Base-by-base conservation (phyloP, 2,113 vertebrate genomes). In the Pipa parva region DNA sequence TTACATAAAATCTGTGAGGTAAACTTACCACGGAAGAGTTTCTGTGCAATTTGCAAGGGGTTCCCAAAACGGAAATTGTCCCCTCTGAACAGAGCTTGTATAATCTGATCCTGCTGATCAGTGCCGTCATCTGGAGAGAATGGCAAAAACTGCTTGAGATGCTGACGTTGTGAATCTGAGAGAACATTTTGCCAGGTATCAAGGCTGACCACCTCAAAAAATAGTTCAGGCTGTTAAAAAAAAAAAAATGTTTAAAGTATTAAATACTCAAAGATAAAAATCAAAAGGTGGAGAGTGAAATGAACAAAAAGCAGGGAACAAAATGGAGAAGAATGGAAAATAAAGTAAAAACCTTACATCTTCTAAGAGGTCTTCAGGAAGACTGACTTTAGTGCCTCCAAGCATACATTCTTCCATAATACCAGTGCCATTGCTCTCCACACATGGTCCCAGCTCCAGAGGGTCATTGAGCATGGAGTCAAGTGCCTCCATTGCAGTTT, bases 381-480 rank as follows among this genome's bases (percentile, higher is more conserved):
- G 86, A 15, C 87, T 93, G 13, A 98, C 91, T 26, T 89, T 86
- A 28, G 89, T 91, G 74, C 83, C 83, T 4, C 95, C 93, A 76
- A 98, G 73, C 81, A 97, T 86, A 69, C 95, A 98, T 37, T 97
- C 95, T 74, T 99, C 97, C 87, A 97, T 97, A 63, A 97, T 92
- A 9, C 89, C 79, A 0, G 86, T 74, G 10, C 84, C 83, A 52
- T 58, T 75, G 2, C 82, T 76, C 18, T 86, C 84, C 25, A 81
- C 80, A 29, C 89, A 89, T 0, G 91, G 87, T 33, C 91, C 93
- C 63, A 93, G 81, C 29, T 92, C 94, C 74, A 99, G 76, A 2
- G 92, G 91, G 52, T 96, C 92, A 0, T 90, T 92, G 2, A 99
- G 85, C 91, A 99, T 95, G 18, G 95, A 91, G 52, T 93, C 87